These are phyloP conservation scores for Ranitomeya variabilis DNA, from an alignment of 2,113 vertebrate genomes.

Conservation along the genomic window DNA sequence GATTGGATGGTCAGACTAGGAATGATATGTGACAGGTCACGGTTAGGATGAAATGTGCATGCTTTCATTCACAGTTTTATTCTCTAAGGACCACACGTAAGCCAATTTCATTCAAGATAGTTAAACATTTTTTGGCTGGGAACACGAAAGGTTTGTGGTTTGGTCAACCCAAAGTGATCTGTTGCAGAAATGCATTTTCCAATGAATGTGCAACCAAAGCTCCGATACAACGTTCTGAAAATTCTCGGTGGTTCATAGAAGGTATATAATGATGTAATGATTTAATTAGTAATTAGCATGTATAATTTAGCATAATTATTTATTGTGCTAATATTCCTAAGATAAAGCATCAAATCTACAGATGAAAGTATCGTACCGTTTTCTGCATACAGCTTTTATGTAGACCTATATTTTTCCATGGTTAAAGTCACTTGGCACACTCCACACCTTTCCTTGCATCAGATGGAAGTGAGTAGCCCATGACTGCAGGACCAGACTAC, in stretches of 20 bases:
- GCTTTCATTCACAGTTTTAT: neutral
- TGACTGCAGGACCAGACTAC: too few relatives aligned
- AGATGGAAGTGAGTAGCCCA: too few relatives aligned
- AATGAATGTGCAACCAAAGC: neutral
- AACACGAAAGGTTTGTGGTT: conserved; percentile 2
- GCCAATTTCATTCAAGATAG: conserved; percentile 4
- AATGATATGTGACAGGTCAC: conserved; percentile 25
- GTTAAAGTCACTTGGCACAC: too few relatives aligned
- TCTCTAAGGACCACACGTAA: conserved; percentile 16
- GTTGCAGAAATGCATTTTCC: neutral
- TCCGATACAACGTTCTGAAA: neutral
- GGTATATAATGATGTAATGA: neutral
- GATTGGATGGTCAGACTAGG: neutral
- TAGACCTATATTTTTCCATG: too few relatives aligned
- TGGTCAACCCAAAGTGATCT: conserved; percentile 11
- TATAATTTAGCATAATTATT: neutral
- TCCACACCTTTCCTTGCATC: too few relatives aligned
- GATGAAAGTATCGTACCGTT: too few relatives aligned
- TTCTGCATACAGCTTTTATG: too few relatives aligned
- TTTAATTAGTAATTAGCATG: neutral
- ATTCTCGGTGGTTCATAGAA: neutral
- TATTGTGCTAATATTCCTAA: neutral
- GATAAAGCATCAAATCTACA: too few relatives aligned
- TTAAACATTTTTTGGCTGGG: conserved; percentile 13
- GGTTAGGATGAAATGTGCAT: conserved; percentile 6